Percentiles rank a stretch among this genome's conserved stretches.
phyloP scores from a whole-genome alignment of 2,113 vertebrate genomes.

The Daboia siamensis region DNA sequence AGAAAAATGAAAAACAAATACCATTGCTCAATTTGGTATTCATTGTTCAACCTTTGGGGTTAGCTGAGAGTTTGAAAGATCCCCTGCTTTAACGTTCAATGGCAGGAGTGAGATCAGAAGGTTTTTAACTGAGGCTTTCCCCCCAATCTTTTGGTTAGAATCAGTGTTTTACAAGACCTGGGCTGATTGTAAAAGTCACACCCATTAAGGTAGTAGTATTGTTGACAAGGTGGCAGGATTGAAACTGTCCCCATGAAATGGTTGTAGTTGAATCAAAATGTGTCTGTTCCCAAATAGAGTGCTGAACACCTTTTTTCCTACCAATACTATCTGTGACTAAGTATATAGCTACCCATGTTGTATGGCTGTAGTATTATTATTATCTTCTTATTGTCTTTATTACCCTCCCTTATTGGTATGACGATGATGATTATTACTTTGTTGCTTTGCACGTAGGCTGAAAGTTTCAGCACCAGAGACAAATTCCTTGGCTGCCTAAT shows the following conservation, averaged over 20 bases:
- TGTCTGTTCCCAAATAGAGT: neutral
- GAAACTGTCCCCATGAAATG: slow-evolving; percentile 19
- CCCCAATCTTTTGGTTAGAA: neutral
- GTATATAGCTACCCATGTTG: neutral
- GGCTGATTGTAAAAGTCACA: slow-evolving; percentile 29
- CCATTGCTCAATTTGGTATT: neutral
- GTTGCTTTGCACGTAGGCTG: neutral
- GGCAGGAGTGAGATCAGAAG: slow-evolving; percentile 19
- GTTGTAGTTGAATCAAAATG: slow-evolving; percentile 39
- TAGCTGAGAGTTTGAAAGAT: slow-evolving; percentile 22
- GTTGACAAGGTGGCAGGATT: slow-evolving; percentile 53
- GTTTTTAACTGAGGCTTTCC: slow-evolving; percentile 34
- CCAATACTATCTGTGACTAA: neutral
- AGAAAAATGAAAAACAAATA: slow-evolving; percentile 16
- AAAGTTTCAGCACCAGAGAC: neutral
- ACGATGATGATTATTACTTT: neutral
- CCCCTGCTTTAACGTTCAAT: slow-evolving; percentile 28
- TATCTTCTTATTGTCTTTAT: neutral
- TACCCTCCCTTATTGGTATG: too few relatives aligned
- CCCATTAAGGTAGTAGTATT: slow-evolving; percentile 43
- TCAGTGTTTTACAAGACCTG: slow-evolving; percentile 32
- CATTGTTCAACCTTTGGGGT: slow-evolving; percentile 21
- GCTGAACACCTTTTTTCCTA: neutral
- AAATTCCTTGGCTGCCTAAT: neutral
- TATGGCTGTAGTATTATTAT: neutral